Evolutionary conservation across 2,888 invertebrate genomes (phyloP).

Genomic region (Tipula vernalis): DNA sequence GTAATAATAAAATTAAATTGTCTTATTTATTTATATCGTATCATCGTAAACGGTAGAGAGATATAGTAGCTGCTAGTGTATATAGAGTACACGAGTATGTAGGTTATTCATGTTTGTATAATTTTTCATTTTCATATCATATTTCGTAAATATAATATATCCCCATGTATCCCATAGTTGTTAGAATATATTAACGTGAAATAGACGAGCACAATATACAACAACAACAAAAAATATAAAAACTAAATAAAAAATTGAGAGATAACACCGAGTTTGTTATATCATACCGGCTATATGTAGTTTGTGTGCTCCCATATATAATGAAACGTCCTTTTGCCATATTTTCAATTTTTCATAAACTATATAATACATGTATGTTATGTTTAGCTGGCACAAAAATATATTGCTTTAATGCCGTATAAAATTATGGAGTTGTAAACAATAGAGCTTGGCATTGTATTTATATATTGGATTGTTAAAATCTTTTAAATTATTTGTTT

Average conservation of each 20-base stretch:
- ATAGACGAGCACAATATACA: not conserved
- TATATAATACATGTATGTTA: not conserved
- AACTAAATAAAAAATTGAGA: not conserved
- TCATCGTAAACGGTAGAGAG: not conserved
- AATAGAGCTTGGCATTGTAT: no score
- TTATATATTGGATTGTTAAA: no score
- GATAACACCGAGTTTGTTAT: not conserved
- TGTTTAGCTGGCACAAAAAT: not conserved
- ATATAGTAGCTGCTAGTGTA: not conserved
- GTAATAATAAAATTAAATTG: not conserved
- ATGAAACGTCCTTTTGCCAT: not conserved
- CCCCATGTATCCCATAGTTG: not conserved
- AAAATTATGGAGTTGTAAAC: not conserved
- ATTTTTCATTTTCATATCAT: conserved; percentile 4
- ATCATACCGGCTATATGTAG: not conserved
- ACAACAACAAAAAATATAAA: no score
- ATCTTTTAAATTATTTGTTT: no score
- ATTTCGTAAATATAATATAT: not conserved
- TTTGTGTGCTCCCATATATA: not conserved
- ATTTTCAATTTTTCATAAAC: not conserved
- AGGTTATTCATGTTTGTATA: not conserved
- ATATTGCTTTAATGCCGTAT: not conserved
- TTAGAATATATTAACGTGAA: not conserved
- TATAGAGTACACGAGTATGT: not conserved
- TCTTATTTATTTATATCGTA: not conserved